phyloP scores from a whole-genome alignment of 1,140 invertebrate species.

The Lithobius niger region DNA sequence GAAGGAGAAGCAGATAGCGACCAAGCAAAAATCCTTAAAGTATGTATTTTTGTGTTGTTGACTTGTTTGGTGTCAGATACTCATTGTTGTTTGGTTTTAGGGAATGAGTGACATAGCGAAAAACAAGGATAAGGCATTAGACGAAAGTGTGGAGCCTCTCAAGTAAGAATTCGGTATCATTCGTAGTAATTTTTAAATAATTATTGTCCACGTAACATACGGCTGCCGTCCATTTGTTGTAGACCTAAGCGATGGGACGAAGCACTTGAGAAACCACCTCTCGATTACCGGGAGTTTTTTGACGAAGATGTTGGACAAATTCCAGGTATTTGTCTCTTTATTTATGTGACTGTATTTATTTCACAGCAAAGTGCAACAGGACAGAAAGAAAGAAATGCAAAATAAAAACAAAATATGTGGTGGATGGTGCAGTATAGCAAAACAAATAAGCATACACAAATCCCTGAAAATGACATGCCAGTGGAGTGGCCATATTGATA shows the following conservation, averaged over 20 bases:
- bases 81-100: not conserved
- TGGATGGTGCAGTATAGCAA: too few relatives aligned
- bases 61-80: not conserved
- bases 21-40: slow-evolving; percentile 86
- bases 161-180: slow-evolving; percentile 38
- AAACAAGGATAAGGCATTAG: slow-evolving; percentile 46
- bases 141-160: slow-evolving; percentile 49
- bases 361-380: too few relatives aligned
- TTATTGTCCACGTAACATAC: not conserved
- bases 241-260: slow-evolving; percentile 68
- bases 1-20: slow-evolving; percentile 74
- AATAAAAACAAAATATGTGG: too few relatives aligned
- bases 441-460: too few relatives aligned
- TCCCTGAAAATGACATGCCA: too few relatives aligned
- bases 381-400: too few relatives aligned
- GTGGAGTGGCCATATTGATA: too few relatives aligned
- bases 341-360: too few relatives aligned
- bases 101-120: slow-evolving; percentile 96
- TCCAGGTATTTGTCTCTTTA: slow-evolving; percentile 44
- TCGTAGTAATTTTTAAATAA: not conserved
- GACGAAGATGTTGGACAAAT: slow-evolving; percentile 92
- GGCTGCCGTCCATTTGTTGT: not conserved
- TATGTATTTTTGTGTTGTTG: too few relatives aligned
- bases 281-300: slow-evolving; percentile 99
- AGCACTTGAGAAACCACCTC: slow-evolving; percentile 78